Percentiles rank a stretch among this genome's conserved stretches.
phyloP scores from a whole-genome alignment of 2,113 vertebrate species.

The Rhipidura dahli region DNA sequence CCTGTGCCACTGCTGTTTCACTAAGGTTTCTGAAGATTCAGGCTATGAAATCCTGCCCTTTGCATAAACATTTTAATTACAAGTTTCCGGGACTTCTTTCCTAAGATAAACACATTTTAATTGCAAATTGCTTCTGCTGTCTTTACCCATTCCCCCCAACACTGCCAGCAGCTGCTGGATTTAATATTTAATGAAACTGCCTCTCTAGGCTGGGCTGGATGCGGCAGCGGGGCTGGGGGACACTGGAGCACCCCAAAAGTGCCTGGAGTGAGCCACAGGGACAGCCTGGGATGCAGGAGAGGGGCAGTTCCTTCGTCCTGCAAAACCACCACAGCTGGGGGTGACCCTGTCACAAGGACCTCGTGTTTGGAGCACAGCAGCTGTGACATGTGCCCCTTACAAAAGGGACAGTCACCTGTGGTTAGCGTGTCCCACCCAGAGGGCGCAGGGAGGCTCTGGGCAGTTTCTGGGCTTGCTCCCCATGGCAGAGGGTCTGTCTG shows the following conservation, averaged over 20 bases:
- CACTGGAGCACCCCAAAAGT: background rate
- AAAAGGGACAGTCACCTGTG: background rate
- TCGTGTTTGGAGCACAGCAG: rapidly evolving
- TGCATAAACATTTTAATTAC: conserved; percentile 31
- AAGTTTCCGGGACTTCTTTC: conserved; percentile 16
- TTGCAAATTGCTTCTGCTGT: conserved; percentile 50
- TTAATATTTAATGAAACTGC: conserved; percentile 9
- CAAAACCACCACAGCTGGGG: background rate
- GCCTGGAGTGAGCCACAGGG: rapidly evolving
- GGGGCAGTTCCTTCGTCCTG: background rate
- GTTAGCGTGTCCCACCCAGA: rapidly evolving
- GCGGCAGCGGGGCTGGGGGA: background rate
- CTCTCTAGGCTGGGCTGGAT: background rate
- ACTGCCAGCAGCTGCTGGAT: conserved; percentile 28
- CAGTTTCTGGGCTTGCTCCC: background rate
- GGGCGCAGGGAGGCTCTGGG: rapidly evolving
- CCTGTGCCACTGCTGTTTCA: background rate
- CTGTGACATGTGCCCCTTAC: rapidly evolving
- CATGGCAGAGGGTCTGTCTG: rapidly evolving
- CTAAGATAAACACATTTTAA: conserved; percentile 56
- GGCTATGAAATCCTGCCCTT: background rate
- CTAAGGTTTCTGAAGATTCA: background rate
- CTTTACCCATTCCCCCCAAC: background rate
- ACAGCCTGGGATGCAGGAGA: background rate
- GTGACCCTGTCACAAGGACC: background rate